Percentiles rank a stretch among this genome's conserved stretches.
Conservation (phyloP, 2,113 vertebrate genomes). For the Pseudolaguvia tuberculata region DNA sequence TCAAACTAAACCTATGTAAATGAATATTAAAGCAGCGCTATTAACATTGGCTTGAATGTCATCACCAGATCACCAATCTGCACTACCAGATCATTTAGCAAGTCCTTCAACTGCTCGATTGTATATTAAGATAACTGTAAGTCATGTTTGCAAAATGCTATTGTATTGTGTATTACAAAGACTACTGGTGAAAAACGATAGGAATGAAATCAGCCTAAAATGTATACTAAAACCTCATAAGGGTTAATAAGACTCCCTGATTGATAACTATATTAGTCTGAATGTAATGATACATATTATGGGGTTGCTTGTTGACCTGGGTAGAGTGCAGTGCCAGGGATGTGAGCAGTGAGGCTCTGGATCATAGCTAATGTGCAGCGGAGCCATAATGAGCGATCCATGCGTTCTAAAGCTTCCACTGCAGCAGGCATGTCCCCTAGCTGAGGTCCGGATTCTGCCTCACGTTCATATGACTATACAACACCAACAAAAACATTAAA, state of each 20-base stretch:
- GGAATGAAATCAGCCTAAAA: no score
- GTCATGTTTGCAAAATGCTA: not conserved
- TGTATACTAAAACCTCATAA: no score
- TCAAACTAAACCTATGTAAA: no score
- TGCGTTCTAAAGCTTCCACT: slow-evolving; percentile 68
- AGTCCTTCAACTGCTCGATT: no score
- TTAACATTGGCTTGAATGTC: no score
- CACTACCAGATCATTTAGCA: no score
- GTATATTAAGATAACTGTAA: no score
- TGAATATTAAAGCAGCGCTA: no score
- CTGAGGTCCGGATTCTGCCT: not conserved
- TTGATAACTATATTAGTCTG: not conserved
- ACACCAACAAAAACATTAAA: not conserved
- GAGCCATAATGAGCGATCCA: slow-evolving; percentile 75
- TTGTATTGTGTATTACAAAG: no score
- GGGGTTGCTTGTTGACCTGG: slow-evolving; percentile 53
- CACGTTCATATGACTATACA: slow-evolving; percentile 8
- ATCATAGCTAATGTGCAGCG: slow-evolving; percentile 71
- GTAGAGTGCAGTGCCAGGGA: slow-evolving; percentile 53
- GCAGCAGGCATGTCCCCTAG: slow-evolving; percentile 49
- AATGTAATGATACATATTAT: slow-evolving; percentile 7
- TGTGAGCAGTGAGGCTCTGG: slow-evolving; percentile 65
- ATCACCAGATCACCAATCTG: no score
- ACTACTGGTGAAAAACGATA: no score
- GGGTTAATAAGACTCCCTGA: not conserved